These are phyloP conservation scores for Nerophis lumbriciformis DNA, from an alignment of 2,113 vertebrate species.

Conservation along the genomic window DNA sequence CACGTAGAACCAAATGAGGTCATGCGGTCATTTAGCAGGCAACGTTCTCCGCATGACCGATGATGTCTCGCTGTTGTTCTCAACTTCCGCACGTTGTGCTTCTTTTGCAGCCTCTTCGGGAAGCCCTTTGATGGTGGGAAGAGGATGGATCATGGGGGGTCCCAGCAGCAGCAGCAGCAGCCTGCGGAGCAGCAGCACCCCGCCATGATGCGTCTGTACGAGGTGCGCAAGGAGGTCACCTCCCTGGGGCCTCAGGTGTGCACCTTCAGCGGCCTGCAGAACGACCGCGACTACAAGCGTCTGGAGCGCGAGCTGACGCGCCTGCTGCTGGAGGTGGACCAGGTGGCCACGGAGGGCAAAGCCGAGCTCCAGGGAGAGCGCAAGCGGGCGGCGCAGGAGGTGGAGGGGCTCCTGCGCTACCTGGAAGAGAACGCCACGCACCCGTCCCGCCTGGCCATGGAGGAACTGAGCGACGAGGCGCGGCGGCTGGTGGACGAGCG, in stretches of 20 bases:
- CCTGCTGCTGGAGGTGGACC: slow-evolving; percentile 90
- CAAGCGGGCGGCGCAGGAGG: slow-evolving; percentile 86
- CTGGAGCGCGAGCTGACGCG: slow-evolving; percentile 83
- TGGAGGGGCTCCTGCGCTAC: slow-evolving; percentile 85
- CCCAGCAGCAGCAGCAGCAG: slow-evolving; percentile 55
- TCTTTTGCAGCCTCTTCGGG: slow-evolving; percentile 69
- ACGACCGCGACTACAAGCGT: slow-evolving; percentile 85
- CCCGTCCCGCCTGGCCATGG: slow-evolving; percentile 81
- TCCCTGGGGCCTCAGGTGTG: slow-evolving; percentile 84
- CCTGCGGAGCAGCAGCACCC: slow-evolving; percentile 74
- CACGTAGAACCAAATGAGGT: too few species aligned
- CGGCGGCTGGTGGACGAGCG: slow-evolving; percentile 80
- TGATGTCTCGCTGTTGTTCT: too few species aligned
- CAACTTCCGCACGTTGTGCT: slow-evolving; percentile 8
- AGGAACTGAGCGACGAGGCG: slow-evolving; percentile 81
- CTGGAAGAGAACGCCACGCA: slow-evolving; percentile 92
- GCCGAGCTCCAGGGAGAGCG: slow-evolving; percentile 84
- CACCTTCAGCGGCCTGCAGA: slow-evolving; percentile 84
- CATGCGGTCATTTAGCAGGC: background rate
- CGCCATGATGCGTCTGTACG: slow-evolving; percentile 82
- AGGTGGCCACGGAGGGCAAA: slow-evolving; percentile 88
- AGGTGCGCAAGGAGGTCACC: slow-evolving; percentile 85
- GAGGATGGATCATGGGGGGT: slow-evolving; percentile 91
- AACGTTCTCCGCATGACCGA: too few species aligned
- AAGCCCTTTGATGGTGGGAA: slow-evolving; percentile 75